Percentiles rank a stretch among this genome's conserved stretches.
These are phyloP conservation scores for Schizopygopsis pylzovi DNA, from an alignment of 2,797 vertebrate genomes.

Conservation along the genomic window DNA sequence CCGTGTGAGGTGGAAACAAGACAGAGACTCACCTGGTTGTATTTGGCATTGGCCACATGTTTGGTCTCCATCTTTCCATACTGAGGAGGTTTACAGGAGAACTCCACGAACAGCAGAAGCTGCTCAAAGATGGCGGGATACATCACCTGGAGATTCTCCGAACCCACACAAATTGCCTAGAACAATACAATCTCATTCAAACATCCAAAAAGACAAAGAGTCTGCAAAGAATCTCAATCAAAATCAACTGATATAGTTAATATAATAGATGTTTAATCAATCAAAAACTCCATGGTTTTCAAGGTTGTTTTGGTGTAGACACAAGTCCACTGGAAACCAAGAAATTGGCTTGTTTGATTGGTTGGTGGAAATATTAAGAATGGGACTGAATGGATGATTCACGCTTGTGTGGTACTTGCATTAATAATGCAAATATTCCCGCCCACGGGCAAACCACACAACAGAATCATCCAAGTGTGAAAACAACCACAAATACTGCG, in stretches of 20 bases:
- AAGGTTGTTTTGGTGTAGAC: background rate
- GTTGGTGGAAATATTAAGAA: background rate
- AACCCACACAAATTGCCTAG: constrained; percentile 95
- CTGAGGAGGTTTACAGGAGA: constrained; percentile 98
- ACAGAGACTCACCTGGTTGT: constrained; percentile 90
- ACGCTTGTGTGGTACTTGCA: background rate
- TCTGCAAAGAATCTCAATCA: background rate
- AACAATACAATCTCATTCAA: constrained; percentile 59
- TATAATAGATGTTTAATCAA: background rate
- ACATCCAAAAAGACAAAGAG: background rate
- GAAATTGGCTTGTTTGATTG: background rate
- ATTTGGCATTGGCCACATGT: constrained; percentile 98
- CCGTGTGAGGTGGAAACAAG: background rate
- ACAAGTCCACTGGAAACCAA: background rate
- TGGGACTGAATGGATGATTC: background rate
- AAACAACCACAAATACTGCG: background rate
- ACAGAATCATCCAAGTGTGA: background rate
- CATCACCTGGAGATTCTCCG: constrained; percentile 99
- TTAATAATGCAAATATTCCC: background rate
- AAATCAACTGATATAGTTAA: background rate
- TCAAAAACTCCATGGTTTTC: background rate
- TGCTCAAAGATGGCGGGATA: constrained; percentile 99
- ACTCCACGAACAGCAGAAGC: constrained; percentile 95
- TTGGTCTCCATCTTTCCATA: constrained; percentile 98
- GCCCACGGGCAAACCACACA: background rate